Evolutionary conservation across 2,113 vertebrate species (phyloP), one percentile per base, ranked within the genome.

Genomic region (Corapipo altera): DNA sequence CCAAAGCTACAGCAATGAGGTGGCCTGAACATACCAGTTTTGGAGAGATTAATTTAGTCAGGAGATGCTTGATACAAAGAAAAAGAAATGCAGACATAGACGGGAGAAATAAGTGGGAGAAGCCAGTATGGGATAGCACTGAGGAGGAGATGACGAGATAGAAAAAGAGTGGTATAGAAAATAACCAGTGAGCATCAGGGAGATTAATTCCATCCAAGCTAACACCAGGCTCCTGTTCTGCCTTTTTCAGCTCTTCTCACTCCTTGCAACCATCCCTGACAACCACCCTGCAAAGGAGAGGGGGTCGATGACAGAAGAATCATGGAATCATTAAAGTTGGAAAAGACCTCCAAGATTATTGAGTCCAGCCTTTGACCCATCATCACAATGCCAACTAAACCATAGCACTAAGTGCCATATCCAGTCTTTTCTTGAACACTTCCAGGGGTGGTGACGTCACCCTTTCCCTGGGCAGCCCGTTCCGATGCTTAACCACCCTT

Each of bases 171-270:
- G 16, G 2, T 33, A 5, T 9, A 44, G 51, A 17, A 48, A 88
- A 8, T 0, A 1, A 2, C 37, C 16, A 44, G 37, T 1, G 5
- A 67, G 55, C 13, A 32, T 8, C 0, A 5, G n/a, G n/a, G 7
- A 61, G 19, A n/a, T n/a, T 62, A 86, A 33, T 64, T 26, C 51
- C 71, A 49, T 70, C 18, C 55, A 49, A 62, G 72, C 23, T 41
- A 41, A 22, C 4, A 37, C 24, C 12, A 46, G 37, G 20, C 26
- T 78, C 39, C 30, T 19, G 7, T 43, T 89, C 61, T 77, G 43
- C 51, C 43, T 75, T 73, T 93, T 78, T 28, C 72, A 78, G 46
- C 51, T 74, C 32, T 77, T 37, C 43, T 74, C 2, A 1, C 13
- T 84, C 35, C 44, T 57, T 54, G 37, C 43, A 89, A 30, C 39